Base-by-base conservation (phyloP, 2,797 vertebrate species). In the Leptoclinus maculatus region DNA sequence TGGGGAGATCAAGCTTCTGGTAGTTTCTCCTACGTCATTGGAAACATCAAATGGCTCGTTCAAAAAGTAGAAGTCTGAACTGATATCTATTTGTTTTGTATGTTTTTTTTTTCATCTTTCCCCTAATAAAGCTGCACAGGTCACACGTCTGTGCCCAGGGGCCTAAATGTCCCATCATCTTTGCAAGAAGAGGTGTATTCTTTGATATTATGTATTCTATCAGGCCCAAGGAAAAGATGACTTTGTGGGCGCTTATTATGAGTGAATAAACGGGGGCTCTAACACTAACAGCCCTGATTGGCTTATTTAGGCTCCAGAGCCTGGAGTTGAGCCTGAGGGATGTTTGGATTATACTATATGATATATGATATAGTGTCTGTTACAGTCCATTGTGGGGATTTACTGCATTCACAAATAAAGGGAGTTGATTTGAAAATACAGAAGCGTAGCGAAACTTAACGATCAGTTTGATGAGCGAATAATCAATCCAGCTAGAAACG, bases 241-340 rank as follows among this genome's bases (percentile, higher is more conserved):
- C 43, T 56, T 23, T 63, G 68, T 76, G 65, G 21, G 21, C 0
- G 7, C 14, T 84, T 43, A 32, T 65, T 63, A 21, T 66, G 36
- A 69, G 39, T 60, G 19, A 66, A 54, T 64, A 74, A 54, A n/a
- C n/a, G 69, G 38, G 39, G 5, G 25, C 43, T 17, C 9, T 67
- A 58, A 62, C 39, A 13, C 25, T 49, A 74, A 64, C 56, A 11
- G 36, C 38, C 6, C 56, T 10, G 25, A 47, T 65, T 60, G 43
- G n/a, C 29, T 53, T 38, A 19, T 74, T 83, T 16, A 27, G 64
- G 51, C 39, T 49, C 47, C 16, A 53, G 32, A 66, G 59, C 53
- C 53, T 54, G 21, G 10, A 36, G 59, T 6, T 32, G 62, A 19
- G 56, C 36, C 9, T 25, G 21, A 78, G 47, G 32, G 64, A 36